Percentiles rank a stretch among this genome's conserved stretches.
Evolutionary conservation across 2,888 invertebrate genomes (phyloP).

Genomic region (Nephrocerus scutellatus): DNA sequence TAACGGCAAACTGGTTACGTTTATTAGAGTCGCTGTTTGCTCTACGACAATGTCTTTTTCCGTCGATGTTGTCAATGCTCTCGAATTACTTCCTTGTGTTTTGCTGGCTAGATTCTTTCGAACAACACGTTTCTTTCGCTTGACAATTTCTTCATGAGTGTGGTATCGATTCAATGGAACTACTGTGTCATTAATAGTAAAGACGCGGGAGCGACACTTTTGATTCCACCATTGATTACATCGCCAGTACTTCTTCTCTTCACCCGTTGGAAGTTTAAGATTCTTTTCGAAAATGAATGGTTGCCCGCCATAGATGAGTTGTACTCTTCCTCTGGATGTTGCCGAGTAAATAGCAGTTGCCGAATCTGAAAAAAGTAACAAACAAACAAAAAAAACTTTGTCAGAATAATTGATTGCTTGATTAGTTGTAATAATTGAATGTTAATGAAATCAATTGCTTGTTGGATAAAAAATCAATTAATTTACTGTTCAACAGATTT

Average conservation of each 20-base stretch:
- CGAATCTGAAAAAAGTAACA: slow-evolving; percentile 29
- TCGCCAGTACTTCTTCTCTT: slow-evolving; percentile 46
- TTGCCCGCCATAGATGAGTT: slow-evolving; percentile 47
- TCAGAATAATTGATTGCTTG: too few species aligned
- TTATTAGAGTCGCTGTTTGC: slow-evolving; percentile 6
- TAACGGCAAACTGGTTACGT: slow-evolving; percentile 33
- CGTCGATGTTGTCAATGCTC: slow-evolving; percentile 10
- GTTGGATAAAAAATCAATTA: too few species aligned
- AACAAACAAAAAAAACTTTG: too few species aligned
- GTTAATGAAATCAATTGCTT: too few species aligned
- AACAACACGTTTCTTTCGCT: slow-evolving; percentile 44
- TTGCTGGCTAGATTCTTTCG: slow-evolving; percentile 34
- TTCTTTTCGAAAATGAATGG: slow-evolving; percentile 48
- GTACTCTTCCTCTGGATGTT: slow-evolving; percentile 47
- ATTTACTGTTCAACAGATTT: too few species aligned
- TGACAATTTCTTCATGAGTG: slow-evolving; percentile 47
- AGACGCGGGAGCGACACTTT: slow-evolving; percentile 47
- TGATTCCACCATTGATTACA: slow-evolving; percentile 50
- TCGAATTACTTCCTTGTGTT: slow-evolving; percentile 9
- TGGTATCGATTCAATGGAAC: slow-evolving; percentile 46
- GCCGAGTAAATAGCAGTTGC: slow-evolving; percentile 44
- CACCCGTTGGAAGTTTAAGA: slow-evolving; percentile 38
- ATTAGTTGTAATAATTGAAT: too few species aligned
- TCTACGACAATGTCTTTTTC: slow-evolving; percentile 10
- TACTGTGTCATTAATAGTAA: slow-evolving; percentile 43